These are phyloP conservation scores for Leucophenga varia DNA, from an alignment of 1,140 invertebrate genomes.

Conservation along the genomic window DNA sequence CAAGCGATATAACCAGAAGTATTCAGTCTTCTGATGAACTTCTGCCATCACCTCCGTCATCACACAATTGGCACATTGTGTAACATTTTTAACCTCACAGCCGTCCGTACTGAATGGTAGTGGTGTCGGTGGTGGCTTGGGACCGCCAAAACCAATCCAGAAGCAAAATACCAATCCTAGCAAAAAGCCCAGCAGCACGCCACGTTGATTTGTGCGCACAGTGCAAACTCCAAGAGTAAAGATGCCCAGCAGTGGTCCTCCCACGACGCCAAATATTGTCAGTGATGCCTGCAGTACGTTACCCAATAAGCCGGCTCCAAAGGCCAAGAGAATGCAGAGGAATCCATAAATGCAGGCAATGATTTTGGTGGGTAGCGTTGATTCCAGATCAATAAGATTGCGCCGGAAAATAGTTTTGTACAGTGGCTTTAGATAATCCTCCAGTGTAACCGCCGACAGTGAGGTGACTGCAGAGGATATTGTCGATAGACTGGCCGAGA, in stretches of 20 bases:
- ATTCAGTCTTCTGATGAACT: slow-evolving; percentile 23
- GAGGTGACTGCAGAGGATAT: slow-evolving; percentile 82
- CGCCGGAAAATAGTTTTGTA: slow-evolving; percentile 51
- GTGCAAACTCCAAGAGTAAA: slow-evolving; percentile 79
- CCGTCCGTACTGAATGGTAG: slow-evolving; percentile 63
- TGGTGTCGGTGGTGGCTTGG: slow-evolving; percentile 63
- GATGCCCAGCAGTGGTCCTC: slow-evolving; percentile 78
- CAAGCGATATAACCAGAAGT: slow-evolving; percentile 58
- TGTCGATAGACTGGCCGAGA: slow-evolving; percentile 80
- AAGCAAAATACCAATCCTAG: slow-evolving; percentile 70
- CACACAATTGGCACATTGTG: too few species aligned
- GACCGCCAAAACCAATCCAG: slow-evolving; percentile 84
- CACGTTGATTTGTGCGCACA: slow-evolving; percentile 67
- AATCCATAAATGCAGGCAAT: slow-evolving; percentile 70
- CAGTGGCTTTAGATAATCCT: slow-evolving; percentile 73
- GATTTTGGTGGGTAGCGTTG: slow-evolving; percentile 61
- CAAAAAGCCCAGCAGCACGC: slow-evolving; percentile 69
- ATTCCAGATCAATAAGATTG: slow-evolving; percentile 34
- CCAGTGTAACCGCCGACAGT: slow-evolving; percentile 78
- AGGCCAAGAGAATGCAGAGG: slow-evolving; percentile 70
- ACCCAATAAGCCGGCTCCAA: slow-evolving; percentile 67
- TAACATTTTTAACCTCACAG: slow-evolving; percentile 55
- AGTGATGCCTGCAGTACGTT: slow-evolving; percentile 73
- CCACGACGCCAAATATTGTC: slow-evolving; percentile 78
- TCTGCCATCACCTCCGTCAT: too few species aligned